Evolutionary conservation across 64 coral and sea anemone species (phyloP), one percentile per base, ranked within the genome.

Genomic region (Exaiptasia diaphana): DNA sequence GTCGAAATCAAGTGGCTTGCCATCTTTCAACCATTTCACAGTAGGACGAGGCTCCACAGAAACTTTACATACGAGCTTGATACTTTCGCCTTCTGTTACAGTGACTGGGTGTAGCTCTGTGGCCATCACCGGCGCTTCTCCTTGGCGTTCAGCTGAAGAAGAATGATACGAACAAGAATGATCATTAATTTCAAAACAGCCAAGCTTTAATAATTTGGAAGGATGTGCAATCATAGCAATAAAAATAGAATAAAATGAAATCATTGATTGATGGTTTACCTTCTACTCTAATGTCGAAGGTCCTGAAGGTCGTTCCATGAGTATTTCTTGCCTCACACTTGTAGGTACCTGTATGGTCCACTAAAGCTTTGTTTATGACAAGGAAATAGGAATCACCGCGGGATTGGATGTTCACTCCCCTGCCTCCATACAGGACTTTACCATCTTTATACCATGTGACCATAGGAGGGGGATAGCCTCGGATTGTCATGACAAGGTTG

Each of bases 391-490:
- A 82, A 49, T 88, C 86, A 57, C 85, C 90, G 53, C 91, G 67
- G 25, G 83, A 85, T 20, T 81, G 74, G 20, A 93, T 83, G 14
- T 64, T 82, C 0, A 72, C 41, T 35, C 53, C 75, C 28, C 77
- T 76, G 18, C 74, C 71, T 31, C 78, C 41, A 63, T 84, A 79
- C 26, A 87, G 54, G 26, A 79, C 69, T 32, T 89, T 91, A 3
- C 85, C 95, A 76, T 99, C 90, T 22, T 52, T 80, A 67, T 80
- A 99, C 95, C 95, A 99, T 36, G 76, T 88, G 18, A 99, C 75
- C 5, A 88, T 64, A 40, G 95, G 95, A 41, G 60, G 12, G 18
- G 95, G 95, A 53, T 92, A 92, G 45, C 95, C 95, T 57, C 74
- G 80, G 27, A 93, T 65, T 37, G 85, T 89, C 2, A 99, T 79